A percentile compares a stretch with the other conserved stretches of the same genome.
These are phyloP conservation scores for Hydropsyche betteni DNA, from an alignment of 2,888 invertebrate genomes.

Conservation along the genomic window DNA sequence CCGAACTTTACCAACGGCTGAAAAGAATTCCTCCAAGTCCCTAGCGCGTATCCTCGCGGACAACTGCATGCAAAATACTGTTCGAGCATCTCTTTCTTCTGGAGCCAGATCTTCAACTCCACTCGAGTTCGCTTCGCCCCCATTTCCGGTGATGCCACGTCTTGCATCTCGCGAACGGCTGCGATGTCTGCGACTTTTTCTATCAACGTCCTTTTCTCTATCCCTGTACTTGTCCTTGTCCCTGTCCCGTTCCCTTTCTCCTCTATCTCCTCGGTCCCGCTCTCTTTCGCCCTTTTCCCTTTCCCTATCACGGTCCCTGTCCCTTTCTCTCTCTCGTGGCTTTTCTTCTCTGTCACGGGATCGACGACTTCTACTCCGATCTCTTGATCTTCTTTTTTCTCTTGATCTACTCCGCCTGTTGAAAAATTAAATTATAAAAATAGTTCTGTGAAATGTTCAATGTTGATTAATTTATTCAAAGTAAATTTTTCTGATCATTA, in stretches of 20 bases:
- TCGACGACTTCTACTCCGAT: slow-evolving; percentile 63
- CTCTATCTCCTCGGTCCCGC: slow-evolving; percentile 52
- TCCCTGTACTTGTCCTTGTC: slow-evolving; percentile 58
- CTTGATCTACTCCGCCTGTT: slow-evolving; percentile 58
- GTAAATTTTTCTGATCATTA: too few species aligned
- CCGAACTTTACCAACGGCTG: slow-evolving; percentile 96
- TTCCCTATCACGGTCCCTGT: slow-evolving; percentile 57
- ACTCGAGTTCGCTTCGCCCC: slow-evolving; percentile 54
- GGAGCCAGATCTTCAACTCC: slow-evolving; percentile 83
- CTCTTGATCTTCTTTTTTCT: slow-evolving; percentile 67
- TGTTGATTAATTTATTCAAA: too few species aligned
- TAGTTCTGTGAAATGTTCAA: neutral
- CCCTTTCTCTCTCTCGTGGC: slow-evolving; percentile 49
- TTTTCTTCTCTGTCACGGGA: slow-evolving; percentile 63
- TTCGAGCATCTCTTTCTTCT: slow-evolving; percentile 98
- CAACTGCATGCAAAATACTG: slow-evolving; percentile 98
- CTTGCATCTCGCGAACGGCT: slow-evolving; percentile 57
- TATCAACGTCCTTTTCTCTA: slow-evolving; percentile 57
- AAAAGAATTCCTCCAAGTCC: slow-evolving; percentile 98
- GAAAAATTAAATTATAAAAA: neutral
- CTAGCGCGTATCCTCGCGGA: slow-evolving; percentile 92
- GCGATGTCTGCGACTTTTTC: slow-evolving; percentile 55
- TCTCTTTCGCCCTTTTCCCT: slow-evolving; percentile 55
- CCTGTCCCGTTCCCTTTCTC: slow-evolving; percentile 55
- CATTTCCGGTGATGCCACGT: slow-evolving; percentile 32